These are phyloP conservation scores for Sinocyclocheilus maitianheensis DNA, from an alignment of 2,113 vertebrate species.

Conservation along the genomic window DNA sequence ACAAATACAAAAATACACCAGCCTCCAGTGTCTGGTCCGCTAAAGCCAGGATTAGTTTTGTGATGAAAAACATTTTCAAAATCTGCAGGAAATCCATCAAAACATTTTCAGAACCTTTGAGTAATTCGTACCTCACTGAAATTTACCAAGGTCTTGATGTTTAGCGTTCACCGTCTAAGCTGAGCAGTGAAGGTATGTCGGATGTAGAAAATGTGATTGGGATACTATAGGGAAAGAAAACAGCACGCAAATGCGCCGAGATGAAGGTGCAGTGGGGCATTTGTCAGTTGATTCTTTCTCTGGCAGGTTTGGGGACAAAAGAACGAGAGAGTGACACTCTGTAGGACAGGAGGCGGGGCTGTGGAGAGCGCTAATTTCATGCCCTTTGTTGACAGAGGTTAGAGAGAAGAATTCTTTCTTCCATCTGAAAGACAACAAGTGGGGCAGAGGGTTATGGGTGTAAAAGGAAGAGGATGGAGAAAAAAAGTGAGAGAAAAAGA, in stretches of 20 bases:
- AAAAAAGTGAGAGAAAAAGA: conserved; percentile 64
- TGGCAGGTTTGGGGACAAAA: conserved; percentile 78
- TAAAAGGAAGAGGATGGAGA: conserved; percentile 66
- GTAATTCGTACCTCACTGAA: neutral
- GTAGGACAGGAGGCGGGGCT: conserved; percentile 70
- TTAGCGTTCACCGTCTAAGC: neutral
- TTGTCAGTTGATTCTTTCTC: conserved; percentile 51
- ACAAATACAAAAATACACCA: conserved; percentile 40
- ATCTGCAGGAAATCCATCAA: conserved; percentile 5
- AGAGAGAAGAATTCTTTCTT: conserved; percentile 84
- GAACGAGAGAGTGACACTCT: conserved; percentile 81
- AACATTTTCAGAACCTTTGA: neutral
- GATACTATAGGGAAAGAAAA: neutral
- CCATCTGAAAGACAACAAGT: conserved; percentile 87
- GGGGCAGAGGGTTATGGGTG: conserved; percentile 77
- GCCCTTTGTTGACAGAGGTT: conserved; percentile 86
- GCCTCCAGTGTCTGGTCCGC: conserved; percentile 9
- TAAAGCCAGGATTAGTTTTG: conserved; percentile 43
- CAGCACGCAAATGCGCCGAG: neutral
- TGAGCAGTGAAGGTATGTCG: neutral
- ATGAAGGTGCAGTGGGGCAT: neutral
- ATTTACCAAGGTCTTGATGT: neutral
- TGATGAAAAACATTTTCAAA: neutral
- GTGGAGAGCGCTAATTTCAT: conserved; percentile 83
- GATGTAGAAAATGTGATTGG: conserved; percentile 1